Conservation (phyloP, 2,113 vertebrate genomes). For the Macaca nemestrina region DNA sequence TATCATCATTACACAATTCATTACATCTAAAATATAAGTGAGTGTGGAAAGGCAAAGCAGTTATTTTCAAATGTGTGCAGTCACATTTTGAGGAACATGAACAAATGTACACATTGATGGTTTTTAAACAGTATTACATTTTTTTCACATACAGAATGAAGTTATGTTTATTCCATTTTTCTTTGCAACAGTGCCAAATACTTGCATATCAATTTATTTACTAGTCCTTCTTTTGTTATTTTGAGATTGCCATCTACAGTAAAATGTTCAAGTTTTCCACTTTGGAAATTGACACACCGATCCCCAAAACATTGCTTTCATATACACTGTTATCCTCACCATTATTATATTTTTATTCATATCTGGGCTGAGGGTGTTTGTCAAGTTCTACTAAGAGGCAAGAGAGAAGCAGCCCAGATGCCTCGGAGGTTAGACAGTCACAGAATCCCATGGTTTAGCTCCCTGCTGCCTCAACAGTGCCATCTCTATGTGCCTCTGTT, state of each 20-base stretch:
- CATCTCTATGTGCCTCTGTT: neutral
- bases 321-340: neutral
- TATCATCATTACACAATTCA: neutral
- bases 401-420: neutral
- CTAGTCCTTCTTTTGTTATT: neutral
- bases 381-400: neutral
- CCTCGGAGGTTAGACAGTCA: fast-evolving
- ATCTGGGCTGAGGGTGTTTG: neutral
- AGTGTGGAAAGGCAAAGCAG: neutral
- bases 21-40: neutral
- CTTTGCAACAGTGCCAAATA: neutral
- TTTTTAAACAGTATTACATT: neutral
- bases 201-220: neutral
- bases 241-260: neutral
- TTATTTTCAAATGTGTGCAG: neutral
- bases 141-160: neutral
- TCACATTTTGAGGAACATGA: neutral
- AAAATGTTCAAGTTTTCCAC: neutral
- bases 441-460: neutral
- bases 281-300: neutral
- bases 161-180: neutral
- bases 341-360: neutral
- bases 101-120: neutral
- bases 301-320: neutral
- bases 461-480: neutral